Conservation (phyloP, 2,888 invertebrate species). For the Epinotia bilunana region DNA sequence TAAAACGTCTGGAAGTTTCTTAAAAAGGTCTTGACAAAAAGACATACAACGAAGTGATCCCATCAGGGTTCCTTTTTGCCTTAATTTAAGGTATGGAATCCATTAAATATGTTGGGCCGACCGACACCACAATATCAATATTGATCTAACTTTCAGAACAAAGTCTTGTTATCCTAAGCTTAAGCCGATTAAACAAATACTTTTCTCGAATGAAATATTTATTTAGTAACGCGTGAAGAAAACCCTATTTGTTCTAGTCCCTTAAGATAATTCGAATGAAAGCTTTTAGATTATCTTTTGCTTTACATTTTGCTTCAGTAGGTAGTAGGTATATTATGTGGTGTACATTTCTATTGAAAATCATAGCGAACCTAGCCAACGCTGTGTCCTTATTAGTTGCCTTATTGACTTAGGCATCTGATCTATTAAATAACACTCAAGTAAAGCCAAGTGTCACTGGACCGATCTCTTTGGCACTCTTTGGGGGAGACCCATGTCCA, state of each 20-base stretch:
- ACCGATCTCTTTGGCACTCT: too few species aligned
- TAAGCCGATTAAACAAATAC: conserved; percentile 22
- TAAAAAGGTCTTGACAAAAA: too few species aligned
- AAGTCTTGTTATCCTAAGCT: background rate
- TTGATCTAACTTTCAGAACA: background rate
- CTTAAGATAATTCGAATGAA: background rate
- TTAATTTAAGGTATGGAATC: background rate
- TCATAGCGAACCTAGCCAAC: background rate
- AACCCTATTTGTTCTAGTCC: conserved; percentile 10
- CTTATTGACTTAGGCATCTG: too few species aligned
- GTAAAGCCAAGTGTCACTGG: too few species aligned
- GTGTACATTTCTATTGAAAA: background rate
- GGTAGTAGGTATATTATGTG: background rate
- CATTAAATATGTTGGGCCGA: background rate
- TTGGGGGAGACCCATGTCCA: too few species aligned
- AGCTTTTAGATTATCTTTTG: background rate
- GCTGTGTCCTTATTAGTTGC: too few species aligned
- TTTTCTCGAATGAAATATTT: conserved; percentile 9
- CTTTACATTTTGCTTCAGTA: background rate
- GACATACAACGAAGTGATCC: too few species aligned
- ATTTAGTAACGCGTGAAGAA: conserved; percentile 20
- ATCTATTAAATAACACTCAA: too few species aligned
- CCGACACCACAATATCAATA: background rate
- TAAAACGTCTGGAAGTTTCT: too few species aligned
- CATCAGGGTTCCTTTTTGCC: background rate